Evolutionary conservation across 2,113 vertebrate genomes (phyloP).

Genomic region (Holacanthus passer): DNA sequence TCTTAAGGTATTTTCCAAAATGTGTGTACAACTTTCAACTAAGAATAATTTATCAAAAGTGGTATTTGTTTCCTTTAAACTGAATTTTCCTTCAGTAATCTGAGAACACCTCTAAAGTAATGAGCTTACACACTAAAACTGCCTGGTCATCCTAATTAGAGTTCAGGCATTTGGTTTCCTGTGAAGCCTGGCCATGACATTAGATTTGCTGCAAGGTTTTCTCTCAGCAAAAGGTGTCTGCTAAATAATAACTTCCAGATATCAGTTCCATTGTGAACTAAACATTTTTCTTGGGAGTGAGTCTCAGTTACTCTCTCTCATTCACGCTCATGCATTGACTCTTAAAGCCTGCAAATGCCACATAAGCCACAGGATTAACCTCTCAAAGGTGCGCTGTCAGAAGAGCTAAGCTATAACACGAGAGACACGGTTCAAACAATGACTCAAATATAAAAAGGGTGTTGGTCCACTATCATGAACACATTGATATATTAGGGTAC

Average conservation of each 20-base stretch:
- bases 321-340: conserved; percentile 36
- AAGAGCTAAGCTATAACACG: conserved; percentile 33
- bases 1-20: not conserved
- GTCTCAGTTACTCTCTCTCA: not conserved
- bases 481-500: not conserved
- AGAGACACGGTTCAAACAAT: conserved; percentile 34
- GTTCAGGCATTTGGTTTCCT: not conserved
- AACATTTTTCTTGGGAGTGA: not conserved
- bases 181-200: not conserved
- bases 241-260: conserved; percentile 30
- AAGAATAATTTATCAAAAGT: not conserved
- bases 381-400: conserved; percentile 13
- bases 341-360: conserved; percentile 45
- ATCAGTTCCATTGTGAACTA: conserved; percentile 7
- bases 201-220: not conserved
- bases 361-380: conserved; percentile 57
- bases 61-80: not conserved
- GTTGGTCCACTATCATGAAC: not conserved
- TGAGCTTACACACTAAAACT: not conserved
- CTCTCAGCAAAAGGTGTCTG: conserved; percentile 10
- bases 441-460: not conserved
- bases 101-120: not conserved
- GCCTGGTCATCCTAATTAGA: not conserved
- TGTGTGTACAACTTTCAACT: not conserved
- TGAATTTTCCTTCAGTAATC: not conserved